A percentile compares a stretch with the other conserved stretches of the same genome.
phyloP scores from a whole-genome alignment of 2,888 invertebrate species.

The Trachelus iudaicus region DNA sequence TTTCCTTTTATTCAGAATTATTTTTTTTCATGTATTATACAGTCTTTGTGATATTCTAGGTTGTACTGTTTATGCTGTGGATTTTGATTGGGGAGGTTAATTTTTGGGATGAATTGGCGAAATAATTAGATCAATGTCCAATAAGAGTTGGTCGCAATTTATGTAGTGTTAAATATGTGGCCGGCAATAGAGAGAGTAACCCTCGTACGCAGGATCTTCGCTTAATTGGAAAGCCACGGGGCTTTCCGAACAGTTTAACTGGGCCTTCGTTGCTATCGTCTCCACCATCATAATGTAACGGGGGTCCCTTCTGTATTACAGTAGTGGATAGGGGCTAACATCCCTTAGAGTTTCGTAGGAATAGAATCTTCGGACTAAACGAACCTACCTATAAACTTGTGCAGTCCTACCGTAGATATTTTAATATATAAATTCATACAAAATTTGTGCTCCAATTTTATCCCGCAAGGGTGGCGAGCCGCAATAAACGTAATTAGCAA shows the following conservation, averaged over 20 bases:
- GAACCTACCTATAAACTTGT: no score
- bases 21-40: background rate
- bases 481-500: no score
- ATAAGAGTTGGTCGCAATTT: slow-evolving; percentile 57
- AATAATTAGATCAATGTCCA: slow-evolving; percentile 58
- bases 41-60: background rate
- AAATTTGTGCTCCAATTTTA: no score
- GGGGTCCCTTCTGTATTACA: slow-evolving; percentile 44
- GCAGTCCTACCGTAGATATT: no score
- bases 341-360: slow-evolving; percentile 6
- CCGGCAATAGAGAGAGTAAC: slow-evolving; percentile 48
- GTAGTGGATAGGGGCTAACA: slow-evolving; percentile 19
- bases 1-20: no score
- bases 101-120: slow-evolving; percentile 29
- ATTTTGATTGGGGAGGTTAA: background rate
- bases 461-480: no score
- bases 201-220: slow-evolving; percentile 57
- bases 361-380: no score
- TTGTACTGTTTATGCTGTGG: background rate
- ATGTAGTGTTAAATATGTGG: slow-evolving; percentile 66
- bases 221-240: slow-evolving; percentile 64
- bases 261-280: slow-evolving; percentile 57
- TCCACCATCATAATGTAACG: slow-evolving; percentile 40
- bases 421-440: no score
- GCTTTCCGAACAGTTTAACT: slow-evolving; percentile 66